These are phyloP conservation scores for Tribolium castaneum DNA, from an alignment of 1,140 invertebrate genomes.

Conservation along the genomic window DNA sequence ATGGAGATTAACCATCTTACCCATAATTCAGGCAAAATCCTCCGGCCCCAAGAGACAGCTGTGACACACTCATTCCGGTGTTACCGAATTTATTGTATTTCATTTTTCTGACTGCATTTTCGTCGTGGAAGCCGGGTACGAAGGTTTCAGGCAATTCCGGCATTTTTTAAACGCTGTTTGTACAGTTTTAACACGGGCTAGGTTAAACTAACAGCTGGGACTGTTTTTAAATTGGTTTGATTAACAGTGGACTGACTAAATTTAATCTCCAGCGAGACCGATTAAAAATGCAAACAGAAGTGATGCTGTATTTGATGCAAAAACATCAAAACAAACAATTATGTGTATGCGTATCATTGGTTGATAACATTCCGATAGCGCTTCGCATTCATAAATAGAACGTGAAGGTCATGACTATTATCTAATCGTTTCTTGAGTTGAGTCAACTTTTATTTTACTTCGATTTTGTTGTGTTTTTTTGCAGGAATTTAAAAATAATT, in stretches of 20 bases:
- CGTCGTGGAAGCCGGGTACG: constrained; percentile 71
- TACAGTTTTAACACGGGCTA: not conserved
- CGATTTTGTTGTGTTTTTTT: no score
- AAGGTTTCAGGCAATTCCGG: constrained; percentile 66
- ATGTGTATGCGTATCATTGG: not conserved
- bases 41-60: constrained; percentile 69
- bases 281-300: not conserved
- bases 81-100: constrained; percentile 68
- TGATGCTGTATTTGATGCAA: not conserved
- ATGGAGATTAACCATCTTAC: constrained; percentile 60
- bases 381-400: not conserved
- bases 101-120: constrained; percentile 68
- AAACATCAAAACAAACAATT: not conserved
- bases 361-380: not conserved
- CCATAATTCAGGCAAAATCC: constrained; percentile 69
- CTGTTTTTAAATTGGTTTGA: not conserved
- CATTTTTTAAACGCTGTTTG: not conserved
- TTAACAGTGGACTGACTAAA: not conserved
- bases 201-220: not conserved
- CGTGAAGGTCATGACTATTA: not conserved
- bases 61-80: constrained; percentile 70
- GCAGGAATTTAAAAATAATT: not conserved
- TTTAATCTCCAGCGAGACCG: not conserved
- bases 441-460: not conserved
- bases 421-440: no score